Conservation (phyloP, 2,888 invertebrate genomes). For the Chouioia cunea region DNA sequence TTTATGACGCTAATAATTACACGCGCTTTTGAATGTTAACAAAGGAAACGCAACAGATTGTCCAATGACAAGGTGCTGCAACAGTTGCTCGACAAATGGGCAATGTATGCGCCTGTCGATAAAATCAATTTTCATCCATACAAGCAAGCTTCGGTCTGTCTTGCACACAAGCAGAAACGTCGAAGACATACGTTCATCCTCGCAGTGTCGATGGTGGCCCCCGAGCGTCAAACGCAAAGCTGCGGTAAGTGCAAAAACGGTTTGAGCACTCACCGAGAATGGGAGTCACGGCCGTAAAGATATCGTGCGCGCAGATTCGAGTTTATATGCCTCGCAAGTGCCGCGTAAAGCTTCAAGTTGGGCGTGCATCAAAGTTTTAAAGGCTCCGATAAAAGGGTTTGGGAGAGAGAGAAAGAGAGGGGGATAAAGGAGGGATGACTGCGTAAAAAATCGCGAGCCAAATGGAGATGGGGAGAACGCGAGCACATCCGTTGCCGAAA, state of each 20-base stretch:
- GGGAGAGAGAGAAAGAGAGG: not conserved
- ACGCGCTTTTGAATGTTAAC: too few relatives aligned
- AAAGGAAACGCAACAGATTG: too few relatives aligned
- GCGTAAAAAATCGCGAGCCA: constrained; percentile 4
- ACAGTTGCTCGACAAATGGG: too few relatives aligned
- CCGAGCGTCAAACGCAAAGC: constrained; percentile 2
- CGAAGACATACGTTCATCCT: too few relatives aligned
- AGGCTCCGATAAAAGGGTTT: constrained; percentile 29
- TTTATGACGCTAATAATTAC: too few relatives aligned
- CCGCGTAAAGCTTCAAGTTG: constrained; percentile 23
- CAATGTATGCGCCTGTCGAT: too few relatives aligned
- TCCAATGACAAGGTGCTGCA: too few relatives aligned
- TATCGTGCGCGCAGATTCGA: constrained; percentile 21
- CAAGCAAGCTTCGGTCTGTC: too few relatives aligned
- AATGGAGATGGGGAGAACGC: not conserved
- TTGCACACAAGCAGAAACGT: too few relatives aligned
- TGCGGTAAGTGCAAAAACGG: constrained; percentile 6
- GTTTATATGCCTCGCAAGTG: constrained; percentile 1
- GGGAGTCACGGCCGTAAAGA: constrained; percentile 38
- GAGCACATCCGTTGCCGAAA: constrained; percentile 5
- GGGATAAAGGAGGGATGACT: too few relatives aligned
- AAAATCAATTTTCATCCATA: too few relatives aligned
- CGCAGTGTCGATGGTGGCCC: too few relatives aligned
- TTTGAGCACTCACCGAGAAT: constrained; percentile 1
- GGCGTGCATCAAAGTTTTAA: constrained; percentile 30